Base-by-base conservation (phyloP, 2,888 invertebrate genomes). In the Lepas anatifera region DNA sequence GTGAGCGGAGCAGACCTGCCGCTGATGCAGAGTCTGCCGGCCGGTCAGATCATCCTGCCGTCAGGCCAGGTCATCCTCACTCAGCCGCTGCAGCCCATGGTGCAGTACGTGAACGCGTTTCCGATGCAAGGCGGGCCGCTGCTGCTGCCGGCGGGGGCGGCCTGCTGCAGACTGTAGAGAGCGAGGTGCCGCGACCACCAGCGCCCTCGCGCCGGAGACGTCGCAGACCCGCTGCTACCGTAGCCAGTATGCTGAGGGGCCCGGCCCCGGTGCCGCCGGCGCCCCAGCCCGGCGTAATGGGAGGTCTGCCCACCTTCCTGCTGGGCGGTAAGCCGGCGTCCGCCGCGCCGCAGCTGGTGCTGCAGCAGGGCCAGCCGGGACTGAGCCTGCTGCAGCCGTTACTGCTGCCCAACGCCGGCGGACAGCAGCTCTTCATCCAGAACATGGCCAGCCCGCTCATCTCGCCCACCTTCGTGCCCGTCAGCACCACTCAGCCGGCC, bases 21-120 rank as follows among this genome's bases (percentile, higher is more conserved):
- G 37, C 66, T 66, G 25, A 16, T 66, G 66, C 66, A 66, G 39
- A 13, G 10, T n/a, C 66, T 66, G 66, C 66, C 66, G 11, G 66
- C 66, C 39, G 39, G 39, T 16, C 66, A 37, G 39, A 37, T 66
- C 39, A 37, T 66, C 39, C 27, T 66, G 39, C 66, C 66, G 39
- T 39, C 39, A 13, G 66, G 66, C 4, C 66, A 66, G 66, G 58
- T 58, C 32, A 41, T 66, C 39, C 39, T 66, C 22, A 66, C 66
- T 32, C 72, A 72, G 70, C 73, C 73, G 69, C 74, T 78, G 71
- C 58, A 58, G 58, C 58, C 58, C 32, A 58, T 58, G 58, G 75
- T 78, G 70, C 78, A 78, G 69, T 84, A 93, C 8, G 87, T 93
- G 1, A 92, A 92, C 58, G 35, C 58, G 16, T 58, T 58, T 35